Base-by-base conservation (phyloP, 1,140 invertebrate genomes). In the Zophobas morio region DNA sequence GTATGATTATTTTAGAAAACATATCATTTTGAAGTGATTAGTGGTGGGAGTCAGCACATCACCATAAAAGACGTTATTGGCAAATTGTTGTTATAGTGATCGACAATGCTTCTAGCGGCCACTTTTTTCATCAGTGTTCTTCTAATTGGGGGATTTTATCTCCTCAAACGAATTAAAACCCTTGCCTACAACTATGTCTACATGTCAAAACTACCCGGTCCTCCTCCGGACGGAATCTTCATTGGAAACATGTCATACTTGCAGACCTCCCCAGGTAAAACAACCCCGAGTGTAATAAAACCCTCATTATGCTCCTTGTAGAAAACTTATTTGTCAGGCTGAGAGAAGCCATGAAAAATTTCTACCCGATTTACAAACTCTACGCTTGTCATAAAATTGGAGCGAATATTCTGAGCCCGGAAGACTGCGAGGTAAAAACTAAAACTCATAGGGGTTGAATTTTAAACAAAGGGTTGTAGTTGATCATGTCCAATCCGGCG, bases 361-460 rank as follows among this genome's bases (percentile, higher is more conserved):
- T 42, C 33, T 66, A 66, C 39, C 60, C 60, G n/a, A 42, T 66
- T 33, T 66, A 66, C 39, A 66, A 42, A 66, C 20, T 66, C 1
- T 32, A 66, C 33, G 39, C 60, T 2, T 40, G 40, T 4, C 60
- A 66, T 36, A 66, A 66, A 66, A 20, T 6, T 42, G 39, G n/a
- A 32, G 60, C 39, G 39, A 66, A 66, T 66, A 42, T 66, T 42
- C 39, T 66, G 20, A n/a, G n/a, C 39, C 60, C 60, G 1, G 60
- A 66, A 33, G 60, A 66, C 33, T 66, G 37, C 39, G 60, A 66
- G 60, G 60, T 66, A 6, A 20, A 2, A 8, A 42, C 32, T 37
- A 63, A 4, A 63, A 20, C 42, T 35, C 54, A 56, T 2, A 20
- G 6, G 20, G 39, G n/a, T 32, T n/a, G 6, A 66, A 0, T 46